Evolutionary conservation across 2,113 vertebrate genomes (phyloP).

Genomic region (Arenaria interpres): DNA sequence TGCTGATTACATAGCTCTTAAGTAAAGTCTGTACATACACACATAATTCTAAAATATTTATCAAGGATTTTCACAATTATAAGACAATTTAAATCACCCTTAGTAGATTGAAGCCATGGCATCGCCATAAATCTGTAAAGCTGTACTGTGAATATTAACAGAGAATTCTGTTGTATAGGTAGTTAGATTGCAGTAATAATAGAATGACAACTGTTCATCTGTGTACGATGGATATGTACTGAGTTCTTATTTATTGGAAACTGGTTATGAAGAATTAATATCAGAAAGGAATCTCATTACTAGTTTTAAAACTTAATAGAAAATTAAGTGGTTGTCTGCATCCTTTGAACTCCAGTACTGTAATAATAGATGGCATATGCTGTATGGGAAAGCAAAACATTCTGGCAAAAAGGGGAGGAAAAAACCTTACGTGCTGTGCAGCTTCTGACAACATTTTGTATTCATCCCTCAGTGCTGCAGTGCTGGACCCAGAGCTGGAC

Average conservation of each 20-base stretch:
- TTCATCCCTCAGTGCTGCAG: neutral
- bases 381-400: neutral
- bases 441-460: neutral
- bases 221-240: neutral
- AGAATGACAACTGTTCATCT: neutral
- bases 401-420: neutral
- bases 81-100: neutral
- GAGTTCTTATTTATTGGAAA: neutral
- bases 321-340: neutral
- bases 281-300: neutral
- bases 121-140: neutral
- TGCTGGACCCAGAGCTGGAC: neutral
- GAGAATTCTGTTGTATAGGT: neutral
- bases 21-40: neutral
- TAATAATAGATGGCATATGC: neutral
- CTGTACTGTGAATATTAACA: neutral
- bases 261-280: neutral
- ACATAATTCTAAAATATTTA: neutral
- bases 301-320: neutral
- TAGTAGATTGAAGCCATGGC: neutral
- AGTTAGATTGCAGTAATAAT: neutral
- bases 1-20: neutral
- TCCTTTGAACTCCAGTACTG: neutral
- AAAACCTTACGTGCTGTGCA: rapidly evolving
- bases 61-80: neutral